phyloP scores from a whole-genome alignment of 2,113 vertebrate species.

The Lepisosteus osseus region DNA sequence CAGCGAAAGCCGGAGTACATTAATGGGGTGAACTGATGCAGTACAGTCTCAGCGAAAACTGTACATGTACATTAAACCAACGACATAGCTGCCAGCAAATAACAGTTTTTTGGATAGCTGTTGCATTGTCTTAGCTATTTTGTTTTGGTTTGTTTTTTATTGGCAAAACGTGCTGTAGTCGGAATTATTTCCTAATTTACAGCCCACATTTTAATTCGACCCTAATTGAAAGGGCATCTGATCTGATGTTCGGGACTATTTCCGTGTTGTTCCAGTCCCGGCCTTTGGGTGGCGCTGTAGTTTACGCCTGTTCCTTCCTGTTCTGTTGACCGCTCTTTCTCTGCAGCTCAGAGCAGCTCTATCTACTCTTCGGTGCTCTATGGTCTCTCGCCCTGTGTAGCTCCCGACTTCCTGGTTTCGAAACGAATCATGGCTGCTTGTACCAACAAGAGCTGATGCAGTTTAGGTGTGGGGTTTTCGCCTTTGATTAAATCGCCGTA shows the following conservation, averaged over 20 bases:
- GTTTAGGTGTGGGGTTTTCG: background rate
- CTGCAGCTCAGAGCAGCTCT: fast-evolving
- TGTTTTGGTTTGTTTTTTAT: too few species aligned
- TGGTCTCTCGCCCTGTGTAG: background rate
- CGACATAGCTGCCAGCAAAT: too few species aligned
- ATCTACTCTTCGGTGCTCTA: background rate
- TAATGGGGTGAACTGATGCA: too few species aligned
- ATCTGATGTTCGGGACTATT: too few species aligned
- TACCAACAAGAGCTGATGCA: constrained; percentile 4
- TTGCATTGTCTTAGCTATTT: too few species aligned
- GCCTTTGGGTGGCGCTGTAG: constrained; percentile 11
- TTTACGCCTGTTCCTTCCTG: background rate
- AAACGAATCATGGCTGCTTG: background rate
- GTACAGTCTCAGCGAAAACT: too few species aligned
- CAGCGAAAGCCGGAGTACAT: constrained; percentile 1
- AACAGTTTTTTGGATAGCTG: too few species aligned
- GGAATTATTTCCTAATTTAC: too few species aligned
- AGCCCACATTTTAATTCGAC: too few species aligned
- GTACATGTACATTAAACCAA: too few species aligned
- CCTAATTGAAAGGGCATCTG: too few species aligned
- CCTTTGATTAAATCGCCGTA: background rate
- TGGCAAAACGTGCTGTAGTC: too few species aligned
- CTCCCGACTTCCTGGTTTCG: constrained; percentile 2
- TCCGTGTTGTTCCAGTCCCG: background rate
- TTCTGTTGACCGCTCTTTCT: constrained; percentile 4